Base-by-base conservation (phyloP, 1,140 invertebrate genomes). In the Macrostomum lignano region DNA sequence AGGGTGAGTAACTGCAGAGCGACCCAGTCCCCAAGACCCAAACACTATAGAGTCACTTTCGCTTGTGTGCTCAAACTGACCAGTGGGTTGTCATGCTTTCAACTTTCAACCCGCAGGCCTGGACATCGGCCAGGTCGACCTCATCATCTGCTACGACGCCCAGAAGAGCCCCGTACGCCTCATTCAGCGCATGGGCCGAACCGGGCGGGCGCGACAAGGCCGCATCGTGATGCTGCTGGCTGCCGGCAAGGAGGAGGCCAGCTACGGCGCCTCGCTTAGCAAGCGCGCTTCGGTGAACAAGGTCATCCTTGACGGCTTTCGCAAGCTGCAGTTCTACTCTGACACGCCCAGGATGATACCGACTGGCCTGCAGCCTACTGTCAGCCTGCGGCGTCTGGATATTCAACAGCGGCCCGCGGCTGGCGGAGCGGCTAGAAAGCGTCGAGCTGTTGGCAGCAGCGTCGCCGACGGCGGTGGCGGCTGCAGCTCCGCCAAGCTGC, bases 81-180 rank as follows among this genome's bases (percentile, higher is more conserved):
- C n/a, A n/a, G n/a, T n/a, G n/a, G n/a, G n/a, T n/a, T n/a, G n/a
- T n/a, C n/a, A n/a, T n/a, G n/a, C n/a, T n/a, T n/a, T n/a, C n/a
- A n/a, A n/a, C n/a, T n/a, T n/a, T n/a, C n/a, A n/a, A n/a, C n/a
- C n/a, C n/a, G n/a, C n/a, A n/a, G n/a, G n/a, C n/a, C n/a, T 91
- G 10, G 81, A 91, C 55, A 77, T 91, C 39, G 82, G 81, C 13
- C 74, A 79, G 55, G 81, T 93, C 1, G 81, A 93, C 55, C 60
- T 91, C 17, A 86, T 91, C 34, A 59, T 91, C 23, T 84, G 79
- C 51, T 88, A 81, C 51, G 82, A 91, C 55, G 69, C 74, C 22
- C 70, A 69, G 35, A 71, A 73, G 41, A 78, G 74, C 38, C 74
- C 79, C 1, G 71, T 75, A n/a, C 46, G 61, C 10, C 64, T 84